These are phyloP conservation scores for Acanthopagrus latus DNA, from an alignment of 2,797 vertebrate species.

Conservation along the genomic window DNA sequence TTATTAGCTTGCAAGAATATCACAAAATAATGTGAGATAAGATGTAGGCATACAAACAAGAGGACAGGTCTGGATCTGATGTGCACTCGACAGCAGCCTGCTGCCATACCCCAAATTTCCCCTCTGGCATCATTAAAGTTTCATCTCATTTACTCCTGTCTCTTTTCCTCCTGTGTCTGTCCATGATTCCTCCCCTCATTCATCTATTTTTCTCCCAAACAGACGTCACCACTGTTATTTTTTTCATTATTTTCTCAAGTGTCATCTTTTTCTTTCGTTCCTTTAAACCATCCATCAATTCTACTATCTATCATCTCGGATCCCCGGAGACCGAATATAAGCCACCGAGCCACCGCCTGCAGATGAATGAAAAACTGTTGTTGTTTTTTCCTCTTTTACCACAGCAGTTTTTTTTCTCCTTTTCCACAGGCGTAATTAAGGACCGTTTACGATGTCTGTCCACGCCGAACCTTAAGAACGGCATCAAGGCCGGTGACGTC, in stretches of 20 bases:
- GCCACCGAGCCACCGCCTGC: slow-evolving; percentile 39
- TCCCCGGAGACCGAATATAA: slow-evolving; percentile 24
- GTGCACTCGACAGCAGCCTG: slow-evolving; percentile 30
- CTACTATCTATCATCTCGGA: slow-evolving; percentile 36
- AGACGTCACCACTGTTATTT: slow-evolving; percentile 17
- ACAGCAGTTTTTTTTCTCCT: slow-evolving; percentile 3
- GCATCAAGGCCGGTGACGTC: slow-evolving; percentile 55
- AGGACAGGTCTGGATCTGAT: slow-evolving; percentile 23
- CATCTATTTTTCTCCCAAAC: slow-evolving; percentile 14
- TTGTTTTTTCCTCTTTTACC: slow-evolving; percentile 30
- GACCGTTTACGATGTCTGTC: slow-evolving; percentile 60
- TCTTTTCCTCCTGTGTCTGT: slow-evolving; percentile 32
- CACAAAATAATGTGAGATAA: neutral
- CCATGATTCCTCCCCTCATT: slow-evolving; percentile 26
- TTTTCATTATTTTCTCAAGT: slow-evolving; percentile 14
- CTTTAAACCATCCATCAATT: slow-evolving; percentile 41
- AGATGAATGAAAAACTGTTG: slow-evolving; percentile 48
- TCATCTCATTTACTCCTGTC: slow-evolving; percentile 57
- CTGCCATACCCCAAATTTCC: slow-evolving; percentile 28
- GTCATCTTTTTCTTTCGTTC: neutral
- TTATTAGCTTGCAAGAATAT: neutral
- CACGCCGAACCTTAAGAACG: slow-evolving; percentile 52
- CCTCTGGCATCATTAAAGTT: slow-evolving; percentile 61
- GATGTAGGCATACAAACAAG: slow-evolving; percentile 14
- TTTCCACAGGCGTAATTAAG: slow-evolving; percentile 63